Evolutionary conservation across 2,113 vertebrate genomes (phyloP).

Genomic region (Pluvianellus socialis): DNA sequence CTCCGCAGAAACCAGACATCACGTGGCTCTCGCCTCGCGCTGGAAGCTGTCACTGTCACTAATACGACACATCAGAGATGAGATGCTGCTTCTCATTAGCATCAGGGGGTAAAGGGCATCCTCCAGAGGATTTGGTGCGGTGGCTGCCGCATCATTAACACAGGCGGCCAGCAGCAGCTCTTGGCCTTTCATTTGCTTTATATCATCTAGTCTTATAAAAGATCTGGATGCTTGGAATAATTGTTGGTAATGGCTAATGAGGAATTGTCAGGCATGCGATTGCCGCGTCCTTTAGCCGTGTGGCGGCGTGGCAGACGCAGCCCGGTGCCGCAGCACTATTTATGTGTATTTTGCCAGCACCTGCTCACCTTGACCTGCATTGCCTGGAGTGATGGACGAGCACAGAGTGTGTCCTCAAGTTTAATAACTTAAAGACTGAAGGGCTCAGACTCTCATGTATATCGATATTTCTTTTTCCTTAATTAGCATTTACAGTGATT

Average conservation of each 20-base stretch:
- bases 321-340: neutral
- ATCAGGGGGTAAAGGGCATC: slow-evolving; percentile 3
- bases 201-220: neutral
- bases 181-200: neutral
- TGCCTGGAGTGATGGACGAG: neutral
- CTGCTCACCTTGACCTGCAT: neutral
- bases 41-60: slow-evolving; percentile 18
- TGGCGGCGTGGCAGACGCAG: neutral
- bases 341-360: neutral
- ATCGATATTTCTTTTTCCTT: neutral
- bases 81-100: slow-evolving; percentile 38
- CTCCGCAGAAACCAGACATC: slow-evolving; percentile 27
- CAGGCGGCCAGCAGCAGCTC: neutral
- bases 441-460: neutral
- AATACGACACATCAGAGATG: neutral
- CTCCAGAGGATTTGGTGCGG: neutral
- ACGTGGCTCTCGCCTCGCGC: neutral
- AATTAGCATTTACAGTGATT: neutral
- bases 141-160: neutral
- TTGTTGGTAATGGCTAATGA: neutral
- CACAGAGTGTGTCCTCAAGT: neutral
- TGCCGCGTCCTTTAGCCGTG: accelerated
- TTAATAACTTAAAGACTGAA: neutral
- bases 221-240: neutral
- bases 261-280: neutral